Conservation (phyloP, 1,140 invertebrate genomes). For the Drosophila navojoa region DNA sequence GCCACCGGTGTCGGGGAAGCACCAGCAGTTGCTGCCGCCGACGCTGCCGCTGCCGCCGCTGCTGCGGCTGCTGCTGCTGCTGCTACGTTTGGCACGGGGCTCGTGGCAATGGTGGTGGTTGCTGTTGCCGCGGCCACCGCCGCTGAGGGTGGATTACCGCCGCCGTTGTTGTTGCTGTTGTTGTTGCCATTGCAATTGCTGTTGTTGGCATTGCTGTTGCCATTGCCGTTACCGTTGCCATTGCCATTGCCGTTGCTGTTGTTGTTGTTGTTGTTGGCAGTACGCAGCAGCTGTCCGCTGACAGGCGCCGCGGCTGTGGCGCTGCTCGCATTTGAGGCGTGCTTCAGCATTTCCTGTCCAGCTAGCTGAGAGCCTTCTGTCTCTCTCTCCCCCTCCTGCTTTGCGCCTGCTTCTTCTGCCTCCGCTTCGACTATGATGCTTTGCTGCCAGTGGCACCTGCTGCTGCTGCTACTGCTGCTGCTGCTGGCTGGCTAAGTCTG, state of each 20-base stretch:
- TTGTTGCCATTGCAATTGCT: constrained; percentile 21
- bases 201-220: constrained; percentile 21
- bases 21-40: constrained; percentile 23
- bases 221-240: constrained; percentile 19
- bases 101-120: constrained; percentile 6
- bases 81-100: constrained; percentile 1
- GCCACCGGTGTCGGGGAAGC: constrained; percentile 60
- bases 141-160: constrained; percentile 27
- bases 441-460: constrained; percentile 13
- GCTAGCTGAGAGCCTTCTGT: constrained; percentile 4
- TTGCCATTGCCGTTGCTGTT: constrained; percentile 37
- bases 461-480: constrained; percentile 15
- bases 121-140: constrained; percentile 18
- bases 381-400: neutral
- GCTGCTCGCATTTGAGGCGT: constrained; percentile 72
- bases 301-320: constrained; percentile 42
- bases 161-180: constrained; percentile 7
- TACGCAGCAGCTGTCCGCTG: constrained; percentile 59
- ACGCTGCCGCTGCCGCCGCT: constrained; percentile 58
- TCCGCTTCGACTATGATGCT: neutral
- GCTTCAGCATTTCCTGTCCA: constrained; percentile 69
- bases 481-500: constrained; percentile 20
- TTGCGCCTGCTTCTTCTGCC: neutral
- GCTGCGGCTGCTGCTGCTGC: constrained; percentile 16
- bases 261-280: constrained; percentile 19